phyloP scores from a whole-genome alignment of 1,140 invertebrate genomes.

The Myzus persicae region DNA sequence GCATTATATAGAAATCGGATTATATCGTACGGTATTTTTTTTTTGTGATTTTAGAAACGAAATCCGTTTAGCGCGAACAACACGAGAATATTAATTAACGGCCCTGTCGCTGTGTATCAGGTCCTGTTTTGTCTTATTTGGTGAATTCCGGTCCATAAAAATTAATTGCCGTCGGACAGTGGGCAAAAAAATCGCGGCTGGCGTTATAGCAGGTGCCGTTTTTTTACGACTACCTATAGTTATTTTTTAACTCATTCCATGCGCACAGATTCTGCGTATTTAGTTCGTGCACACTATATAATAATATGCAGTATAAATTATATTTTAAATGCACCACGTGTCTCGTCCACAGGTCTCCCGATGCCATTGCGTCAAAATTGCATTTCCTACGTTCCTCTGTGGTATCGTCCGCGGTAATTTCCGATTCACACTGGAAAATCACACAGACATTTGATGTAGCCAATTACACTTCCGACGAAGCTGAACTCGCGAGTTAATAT shows the following conservation, averaged over 20 bases:
- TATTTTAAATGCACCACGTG: not conserved
- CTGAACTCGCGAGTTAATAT: not conserved
- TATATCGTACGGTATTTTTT: not conserved
- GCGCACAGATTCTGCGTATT: not conserved
- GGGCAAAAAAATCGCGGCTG: not conserved
- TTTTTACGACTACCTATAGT: not conserved
- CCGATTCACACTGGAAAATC: not conserved
- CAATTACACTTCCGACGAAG: not conserved
- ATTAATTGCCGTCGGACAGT: not conserved
- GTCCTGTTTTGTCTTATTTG: conserved; percentile 24
- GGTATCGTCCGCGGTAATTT: not conserved
- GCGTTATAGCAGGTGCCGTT: conserved; percentile 42
- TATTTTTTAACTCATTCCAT: not conserved
- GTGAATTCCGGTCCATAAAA: not conserved
- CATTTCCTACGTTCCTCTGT: not conserved
- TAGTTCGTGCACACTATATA: not conserved
- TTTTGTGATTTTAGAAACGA: conserved; percentile 14
- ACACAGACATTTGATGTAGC: not conserved
- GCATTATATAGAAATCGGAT: not conserved
- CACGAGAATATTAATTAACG: conserved; percentile 41
- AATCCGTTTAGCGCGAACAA: conserved; percentile 19
- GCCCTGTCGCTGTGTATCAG: not conserved
- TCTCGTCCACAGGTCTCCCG: not conserved
- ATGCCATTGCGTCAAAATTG: not conserved
- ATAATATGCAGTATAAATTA: not conserved